A percentile compares a stretch with the other conserved stretches of the same genome.
These are phyloP conservation scores for Sparus aurata DNA, from an alignment of 2,797 vertebrate species.

Conservation along the genomic window DNA sequence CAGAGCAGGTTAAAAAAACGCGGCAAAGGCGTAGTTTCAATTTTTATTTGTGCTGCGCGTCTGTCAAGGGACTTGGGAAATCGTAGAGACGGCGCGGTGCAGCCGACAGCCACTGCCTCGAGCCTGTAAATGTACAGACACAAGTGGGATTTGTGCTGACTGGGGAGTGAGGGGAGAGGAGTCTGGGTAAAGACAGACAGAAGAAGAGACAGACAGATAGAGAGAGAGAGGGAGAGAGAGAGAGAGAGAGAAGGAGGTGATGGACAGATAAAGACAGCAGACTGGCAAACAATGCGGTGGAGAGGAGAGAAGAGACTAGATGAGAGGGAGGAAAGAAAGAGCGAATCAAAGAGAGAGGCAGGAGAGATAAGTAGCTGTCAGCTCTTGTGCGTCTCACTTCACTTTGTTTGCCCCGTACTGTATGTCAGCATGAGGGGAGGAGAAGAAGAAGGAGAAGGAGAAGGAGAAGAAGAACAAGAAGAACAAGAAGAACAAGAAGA, in stretches of 20 bases:
- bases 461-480: too few species aligned
- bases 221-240: slow-evolving; percentile 12
- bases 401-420: slow-evolving; percentile 48
- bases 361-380: slow-evolving; percentile 61
- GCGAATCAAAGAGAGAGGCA: slow-evolving; percentile 44
- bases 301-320: slow-evolving; percentile 1
- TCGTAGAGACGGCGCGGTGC: slow-evolving; percentile 3
- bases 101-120: slow-evolving; percentile 41
- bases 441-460: too few species aligned
- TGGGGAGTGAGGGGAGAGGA: slow-evolving; percentile 12
- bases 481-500: not conserved
- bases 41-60: slow-evolving; percentile 50
- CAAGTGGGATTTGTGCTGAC: slow-evolving; percentile 52
- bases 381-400: slow-evolving; percentile 54
- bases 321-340: slow-evolving; percentile 3
- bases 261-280: slow-evolving; percentile 21
- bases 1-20: slow-evolving; percentile 10
- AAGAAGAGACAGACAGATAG: slow-evolving; percentile 12
- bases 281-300: slow-evolving; percentile 29
- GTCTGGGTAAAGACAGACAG: slow-evolving; percentile 30
- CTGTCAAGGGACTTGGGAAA: slow-evolving; percentile 49
- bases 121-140: slow-evolving; percentile 35
- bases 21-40: slow-evolving; percentile 11
- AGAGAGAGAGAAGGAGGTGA: not conserved
- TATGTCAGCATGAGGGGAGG: slow-evolving; percentile 22